Base-by-base conservation (phyloP, 2,113 vertebrate species). In the Hoplias malabaricus region DNA sequence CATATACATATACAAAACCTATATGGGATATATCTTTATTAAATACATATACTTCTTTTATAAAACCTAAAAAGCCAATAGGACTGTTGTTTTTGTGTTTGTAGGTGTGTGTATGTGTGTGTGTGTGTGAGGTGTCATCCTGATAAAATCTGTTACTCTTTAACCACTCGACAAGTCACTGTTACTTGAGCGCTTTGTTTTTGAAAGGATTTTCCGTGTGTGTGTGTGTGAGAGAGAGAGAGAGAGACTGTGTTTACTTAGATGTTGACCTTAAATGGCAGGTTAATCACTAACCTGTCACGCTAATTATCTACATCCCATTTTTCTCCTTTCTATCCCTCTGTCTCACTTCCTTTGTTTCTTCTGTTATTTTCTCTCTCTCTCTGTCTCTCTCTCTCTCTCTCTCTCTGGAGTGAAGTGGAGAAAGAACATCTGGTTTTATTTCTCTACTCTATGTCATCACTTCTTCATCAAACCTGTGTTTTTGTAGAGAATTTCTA, bases 221-320 rank as follows among this genome's bases (percentile, higher is more conserved):
- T 36, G 38, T 84, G 71, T 11, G 48, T 56, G 13, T 67, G 57
- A 27, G 40, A 69, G 31, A 80, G 75, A 8, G 80, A 85, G 87
- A 82, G 78, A n/a, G 16, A n/a, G 43, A 16, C 46, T 82, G 77
- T 86, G 67, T 85, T 83, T 82, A 71, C 72, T 90, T 90, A 68
- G 29, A 57, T 59, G 36, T 77, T 75, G 70, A 78, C 68, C 83
- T 76, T 62, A 80, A 69, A 79, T 84, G 82, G 81, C 75, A 80
- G 83, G 75, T 88, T 89, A 87, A 86, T 74, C 59, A 72, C 75
- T 70, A 80, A 86, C 62, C 84, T 80, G 73, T 85, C 71, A 81
- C 42, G 66, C 31, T 57, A 69, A 34, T 69, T 43, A 56, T 66
- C 50, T n/a, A 43, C 69, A 19, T 63, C 62, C 46, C 73, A 5